Evolutionary conservation across 1,140 invertebrate species (phyloP).

Genomic region (Marisa cornuarietis): DNA sequence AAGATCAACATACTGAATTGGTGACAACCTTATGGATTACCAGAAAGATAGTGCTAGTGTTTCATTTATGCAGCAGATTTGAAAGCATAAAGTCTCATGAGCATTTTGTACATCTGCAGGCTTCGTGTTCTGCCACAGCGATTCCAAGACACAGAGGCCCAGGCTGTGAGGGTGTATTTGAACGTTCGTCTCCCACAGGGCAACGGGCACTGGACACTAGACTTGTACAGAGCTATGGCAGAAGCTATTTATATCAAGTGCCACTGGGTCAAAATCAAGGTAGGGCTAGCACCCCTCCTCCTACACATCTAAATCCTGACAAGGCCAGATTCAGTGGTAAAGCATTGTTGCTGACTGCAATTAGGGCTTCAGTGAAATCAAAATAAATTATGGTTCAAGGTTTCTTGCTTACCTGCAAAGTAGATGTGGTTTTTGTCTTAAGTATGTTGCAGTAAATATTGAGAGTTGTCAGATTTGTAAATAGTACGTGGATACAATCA

Average conservation of each 20-base stretch:
- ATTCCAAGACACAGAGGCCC: constrained; percentile 6
- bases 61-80: neutral
- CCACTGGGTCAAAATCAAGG: constrained; percentile 12
- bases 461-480: neutral
- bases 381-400: neutral
- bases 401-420: neutral
- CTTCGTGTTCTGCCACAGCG: constrained; percentile 14
- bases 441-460: neutral
- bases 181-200: neutral
- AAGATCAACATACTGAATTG: neutral
- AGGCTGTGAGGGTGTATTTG: constrained; percentile 16
- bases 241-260: neutral
- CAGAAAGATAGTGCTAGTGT: neutral
- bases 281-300: no score
- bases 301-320: neutral
- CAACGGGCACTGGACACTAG: neutral
- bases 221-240: neutral
- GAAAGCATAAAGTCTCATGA: no score
- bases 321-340: neutral
- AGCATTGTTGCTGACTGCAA: neutral
- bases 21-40: neutral
- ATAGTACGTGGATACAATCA: no score
- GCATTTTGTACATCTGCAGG: neutral
- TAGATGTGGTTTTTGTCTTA: neutral
- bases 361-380: neutral